Conservation (phyloP, 1,140 invertebrate genomes). For the Tribolium madens region DNA sequence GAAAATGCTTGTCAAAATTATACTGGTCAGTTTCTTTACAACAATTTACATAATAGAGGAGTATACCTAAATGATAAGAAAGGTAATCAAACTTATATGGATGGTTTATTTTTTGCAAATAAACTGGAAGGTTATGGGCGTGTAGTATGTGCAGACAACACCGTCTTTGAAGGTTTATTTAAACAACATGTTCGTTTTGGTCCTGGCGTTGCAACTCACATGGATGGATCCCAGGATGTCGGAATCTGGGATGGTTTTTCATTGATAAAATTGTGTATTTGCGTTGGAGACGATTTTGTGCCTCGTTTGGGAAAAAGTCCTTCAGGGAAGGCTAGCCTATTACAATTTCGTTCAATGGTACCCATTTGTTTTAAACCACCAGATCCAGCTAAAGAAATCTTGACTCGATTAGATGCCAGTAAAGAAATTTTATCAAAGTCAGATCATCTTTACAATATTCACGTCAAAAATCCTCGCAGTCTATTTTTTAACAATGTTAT, state of each 20-base stretch:
- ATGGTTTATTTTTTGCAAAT: constrained; percentile 68
- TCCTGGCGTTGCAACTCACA: constrained; percentile 67
- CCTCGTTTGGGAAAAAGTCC: constrained; percentile 49
- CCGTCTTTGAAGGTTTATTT: constrained; percentile 66
- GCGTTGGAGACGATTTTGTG: constrained; percentile 45
- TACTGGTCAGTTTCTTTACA: constrained; percentile 62
- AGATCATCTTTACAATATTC: constrained; percentile 53
- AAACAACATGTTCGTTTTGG: constrained; percentile 67
- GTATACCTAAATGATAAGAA: constrained; percentile 63
- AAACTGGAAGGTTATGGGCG: constrained; percentile 68
- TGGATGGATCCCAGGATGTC: constrained; percentile 65
- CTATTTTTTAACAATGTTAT: constrained; percentile 57
- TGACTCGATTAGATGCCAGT: constrained; percentile 40
- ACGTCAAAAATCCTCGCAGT: constrained; percentile 55
- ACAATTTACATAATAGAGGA: constrained; percentile 67
- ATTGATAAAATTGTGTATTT: constrained; percentile 63
- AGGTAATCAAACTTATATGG: constrained; percentile 63
- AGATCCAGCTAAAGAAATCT: constrained; percentile 46
- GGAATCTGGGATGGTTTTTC: constrained; percentile 67
- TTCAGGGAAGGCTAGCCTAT: constrained; percentile 50
- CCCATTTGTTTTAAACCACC: constrained; percentile 40
- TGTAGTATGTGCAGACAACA: constrained; percentile 66
- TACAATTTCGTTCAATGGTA: constrained; percentile 55
- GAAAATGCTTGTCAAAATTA: constrained; percentile 60
- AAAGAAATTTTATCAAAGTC: constrained; percentile 42